A percentile compares a stretch with the other conserved stretches of the same genome.
phyloP scores from a whole-genome alignment of 1,140 invertebrate genomes.

The Neotoxoptera formosana region DNA sequence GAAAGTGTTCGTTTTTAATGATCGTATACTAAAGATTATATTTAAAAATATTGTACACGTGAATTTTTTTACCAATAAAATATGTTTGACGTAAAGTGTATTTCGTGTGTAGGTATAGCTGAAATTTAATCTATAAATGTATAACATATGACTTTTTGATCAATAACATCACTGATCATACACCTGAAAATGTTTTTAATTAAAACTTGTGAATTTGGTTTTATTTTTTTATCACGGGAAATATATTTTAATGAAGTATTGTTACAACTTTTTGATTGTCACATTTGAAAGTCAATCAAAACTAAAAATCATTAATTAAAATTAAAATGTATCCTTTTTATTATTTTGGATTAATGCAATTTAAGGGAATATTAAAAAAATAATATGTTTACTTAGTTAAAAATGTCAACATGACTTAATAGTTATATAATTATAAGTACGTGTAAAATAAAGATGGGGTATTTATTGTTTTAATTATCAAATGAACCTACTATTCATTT shows the following conservation, averaged over 20 bases:
- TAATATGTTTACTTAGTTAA: not conserved
- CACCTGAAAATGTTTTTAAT: not conserved
- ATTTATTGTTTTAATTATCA: too few species aligned
- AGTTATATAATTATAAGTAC: too few species aligned
- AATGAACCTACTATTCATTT: too few species aligned
- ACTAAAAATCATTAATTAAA: not conserved
- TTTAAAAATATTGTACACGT: not conserved
- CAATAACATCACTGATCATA: not conserved
- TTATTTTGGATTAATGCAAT: not conserved
- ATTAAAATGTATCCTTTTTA: not conserved
- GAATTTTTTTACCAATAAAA: not conserved
- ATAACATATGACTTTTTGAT: not conserved
- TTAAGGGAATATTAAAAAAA: not conserved
- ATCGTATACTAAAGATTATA: not conserved
- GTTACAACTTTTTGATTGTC: not conserved
- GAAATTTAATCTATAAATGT: not conserved
- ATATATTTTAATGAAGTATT: conserved; percentile 12
- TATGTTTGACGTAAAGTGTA: not conserved
- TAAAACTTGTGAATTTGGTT: not conserved
- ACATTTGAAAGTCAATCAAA: not conserved
- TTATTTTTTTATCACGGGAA: not conserved
- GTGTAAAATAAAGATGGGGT: too few species aligned
- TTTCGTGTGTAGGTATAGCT: not conserved
- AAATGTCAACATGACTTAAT: too few species aligned
- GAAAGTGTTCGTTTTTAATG: not conserved